Base-by-base conservation (phyloP, 1,140 invertebrate species). In the Drosophila persimilis region DNA sequence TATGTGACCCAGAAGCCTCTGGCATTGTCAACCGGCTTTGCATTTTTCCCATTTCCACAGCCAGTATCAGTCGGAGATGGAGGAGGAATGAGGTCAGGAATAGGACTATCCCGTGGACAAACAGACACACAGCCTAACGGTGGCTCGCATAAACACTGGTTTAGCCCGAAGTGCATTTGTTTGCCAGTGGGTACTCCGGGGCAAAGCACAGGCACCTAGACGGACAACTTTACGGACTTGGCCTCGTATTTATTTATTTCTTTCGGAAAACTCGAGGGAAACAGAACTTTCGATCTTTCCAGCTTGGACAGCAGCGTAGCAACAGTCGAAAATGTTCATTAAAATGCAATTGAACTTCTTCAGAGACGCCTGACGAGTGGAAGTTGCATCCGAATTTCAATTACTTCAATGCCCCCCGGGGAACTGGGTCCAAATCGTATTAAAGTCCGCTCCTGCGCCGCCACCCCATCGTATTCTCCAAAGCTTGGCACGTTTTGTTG, bases 311-410 rank as follows among this genome's bases (percentile, higher is more conserved):
- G 17, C 17, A 17, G 17, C 17, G 17, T 17, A 17, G 17, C 17
- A 17, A 17, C 17, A 17, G 17, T 17, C 17, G 17, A 17, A 17
- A 17, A 17, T 17, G 17, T 83, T 81, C 74, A 78, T 81, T 81
- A 78, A 81, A 81, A 77, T 74, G 59, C 73, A 83, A 77, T 80
- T 86, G 65, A 80, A 62, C 64, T 73, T 77, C 69, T 26, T 69
- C 59, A 24, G 24, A 2, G 24, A 24, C 24, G 5, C 3, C 3
- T 24, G 24, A 24, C 24, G 24, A 24, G 24, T 24, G 2, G 24
- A 24, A 24, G 3, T 24, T 24, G 24, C 70, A 57, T 47, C 73
- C 53, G 53, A 64, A 70, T 70, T 84, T 86, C 60, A 80, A 77
- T 80, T 77, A 80, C 77, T 77, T 45, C 39, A 22, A 45, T 60